Base-by-base conservation (phyloP, 2,888 invertebrate genomes). In the Nomada hirtipes region DNA sequence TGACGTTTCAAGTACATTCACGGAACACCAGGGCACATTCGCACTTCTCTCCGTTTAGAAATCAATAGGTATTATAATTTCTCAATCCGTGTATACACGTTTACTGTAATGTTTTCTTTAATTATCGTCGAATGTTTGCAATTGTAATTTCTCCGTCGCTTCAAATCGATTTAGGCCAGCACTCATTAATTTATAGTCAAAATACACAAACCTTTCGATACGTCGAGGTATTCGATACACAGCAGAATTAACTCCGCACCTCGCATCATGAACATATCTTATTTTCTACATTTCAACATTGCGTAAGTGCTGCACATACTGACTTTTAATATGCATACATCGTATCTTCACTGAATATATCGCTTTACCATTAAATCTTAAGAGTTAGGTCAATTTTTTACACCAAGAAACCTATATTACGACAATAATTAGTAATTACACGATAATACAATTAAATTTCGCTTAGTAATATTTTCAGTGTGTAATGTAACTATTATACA, bases 381-480 rank as follows among this genome's bases (percentile, higher is more conserved):
- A 89, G 88, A 86, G 88, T 93, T 92, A 92, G 88, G 89, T 92
- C 90, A 92, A 92, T 92, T 88, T 91, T 92, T 92, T 93, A 92
- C 92, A 93, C 91, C 91, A 91, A 93, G 91, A 89, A 91, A 91
- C 90, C 92, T 93, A 93, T 91, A 89, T 92, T 92, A 93, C 91
- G 91, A 93, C 91, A 90, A 93, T 92, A 93, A 92, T 92, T 92
- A 91, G 88, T 92, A 93, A 92, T 93, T 92, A 93, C 93, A 93
- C 90, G 91, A 91, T 91, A 89, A 91, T 93, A 92, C 90, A 92
- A 91, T 91, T 91, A 91, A 91, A 91, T 86, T 89, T 90, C 84
- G 86, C 88, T 89, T 90, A 89, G 76, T 83, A 61, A 86, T 88
- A 88, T 84, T 90, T 90, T 89, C 89, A 90, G 83, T 90, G 89